Evolutionary conservation across 2,797 vertebrate species (phyloP).

Genomic region (Hemitrygon akajei): DNA sequence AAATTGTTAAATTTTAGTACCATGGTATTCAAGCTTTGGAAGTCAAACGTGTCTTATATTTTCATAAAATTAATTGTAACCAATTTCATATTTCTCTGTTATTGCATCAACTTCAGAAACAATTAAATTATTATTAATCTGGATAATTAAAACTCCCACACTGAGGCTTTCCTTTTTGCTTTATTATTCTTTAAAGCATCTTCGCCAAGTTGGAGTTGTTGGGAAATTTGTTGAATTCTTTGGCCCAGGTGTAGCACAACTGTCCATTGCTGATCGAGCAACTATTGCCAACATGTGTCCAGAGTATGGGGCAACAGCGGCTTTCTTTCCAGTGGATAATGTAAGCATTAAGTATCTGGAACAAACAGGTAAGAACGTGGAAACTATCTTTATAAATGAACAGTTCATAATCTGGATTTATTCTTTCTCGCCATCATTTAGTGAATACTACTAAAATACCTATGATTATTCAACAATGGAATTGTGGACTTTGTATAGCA

Average conservation of each 20-base stretch:
- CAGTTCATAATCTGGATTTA: neutral
- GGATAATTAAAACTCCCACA: neutral
- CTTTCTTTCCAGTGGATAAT: conserved; percentile 87
- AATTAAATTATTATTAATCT: neutral
- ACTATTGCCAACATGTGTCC: conserved; percentile 99
- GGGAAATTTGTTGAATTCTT: conserved; percentile 98
- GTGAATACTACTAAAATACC: no score
- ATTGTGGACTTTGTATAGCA: no score
- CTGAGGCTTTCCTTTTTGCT: neutral
- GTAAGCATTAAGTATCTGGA: conserved; percentile 81
- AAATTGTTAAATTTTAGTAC: no score
- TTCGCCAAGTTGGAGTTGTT: conserved; percentile 86
- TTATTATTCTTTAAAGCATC: conserved; percentile 52
- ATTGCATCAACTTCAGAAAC: neutral
- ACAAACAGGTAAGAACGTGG: conserved; percentile 73
- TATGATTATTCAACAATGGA: neutral
- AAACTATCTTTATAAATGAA: neutral
- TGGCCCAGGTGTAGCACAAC: conserved; percentile 80
- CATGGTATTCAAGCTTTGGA: neutral
- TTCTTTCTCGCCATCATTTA: neutral
- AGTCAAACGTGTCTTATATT: neutral
- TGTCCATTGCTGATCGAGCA: conserved; percentile 92
- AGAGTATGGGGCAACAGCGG: conserved; percentile 90
- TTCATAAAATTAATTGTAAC: neutral
- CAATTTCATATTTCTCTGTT: neutral